Evolutionary conservation across 2,113 vertebrate genomes (phyloP).

Genomic region (Ancistrus triradiatus): DNA sequence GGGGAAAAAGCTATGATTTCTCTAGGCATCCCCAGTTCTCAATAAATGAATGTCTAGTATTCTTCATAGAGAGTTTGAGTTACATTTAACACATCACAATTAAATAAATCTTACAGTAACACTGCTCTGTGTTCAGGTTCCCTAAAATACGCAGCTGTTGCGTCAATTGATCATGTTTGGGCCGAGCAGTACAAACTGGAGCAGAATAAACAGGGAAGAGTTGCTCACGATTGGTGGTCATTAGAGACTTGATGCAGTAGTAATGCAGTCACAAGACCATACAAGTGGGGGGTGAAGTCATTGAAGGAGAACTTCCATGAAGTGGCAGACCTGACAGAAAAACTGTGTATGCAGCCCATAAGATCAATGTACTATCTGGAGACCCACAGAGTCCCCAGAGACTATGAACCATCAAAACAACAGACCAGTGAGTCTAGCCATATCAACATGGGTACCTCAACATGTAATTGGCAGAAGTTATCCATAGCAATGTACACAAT

Average conservation of each 20-base stretch:
- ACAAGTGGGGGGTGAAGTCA: conserved; percentile 28
- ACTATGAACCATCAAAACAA: too few species aligned
- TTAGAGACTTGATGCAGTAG: conserved; percentile 42
- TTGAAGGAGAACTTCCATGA: conserved; percentile 51
- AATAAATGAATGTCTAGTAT: too few species aligned
- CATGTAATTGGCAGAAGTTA: too few species aligned
- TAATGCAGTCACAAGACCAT: conserved; percentile 44
- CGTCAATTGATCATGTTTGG: too few species aligned
- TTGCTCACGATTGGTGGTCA: conserved; percentile 44
- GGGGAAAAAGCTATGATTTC: too few species aligned
- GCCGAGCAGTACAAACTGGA: too few species aligned
- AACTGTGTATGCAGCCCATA: conserved; percentile 45
- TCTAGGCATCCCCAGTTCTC: too few species aligned
- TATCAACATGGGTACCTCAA: conserved; percentile 48
- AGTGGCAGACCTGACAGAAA: conserved; percentile 49
- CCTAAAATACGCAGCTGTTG: neutral
- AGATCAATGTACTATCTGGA: conserved; percentile 66
- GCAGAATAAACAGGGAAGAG: conserved; percentile 32
- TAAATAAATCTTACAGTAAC: too few species aligned
- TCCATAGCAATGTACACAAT: too few species aligned
- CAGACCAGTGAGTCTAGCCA: conserved; percentile 60
- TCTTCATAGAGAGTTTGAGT: too few species aligned
- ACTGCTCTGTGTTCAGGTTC: conserved; percentile 7
- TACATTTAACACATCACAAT: too few species aligned
- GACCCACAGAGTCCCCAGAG: conserved; percentile 45